Percentiles rank a stretch among this genome's conserved stretches.
phyloP scores from a whole-genome alignment of 2,797 vertebrate genomes.

The Coranthus polyacanthus region DNA sequence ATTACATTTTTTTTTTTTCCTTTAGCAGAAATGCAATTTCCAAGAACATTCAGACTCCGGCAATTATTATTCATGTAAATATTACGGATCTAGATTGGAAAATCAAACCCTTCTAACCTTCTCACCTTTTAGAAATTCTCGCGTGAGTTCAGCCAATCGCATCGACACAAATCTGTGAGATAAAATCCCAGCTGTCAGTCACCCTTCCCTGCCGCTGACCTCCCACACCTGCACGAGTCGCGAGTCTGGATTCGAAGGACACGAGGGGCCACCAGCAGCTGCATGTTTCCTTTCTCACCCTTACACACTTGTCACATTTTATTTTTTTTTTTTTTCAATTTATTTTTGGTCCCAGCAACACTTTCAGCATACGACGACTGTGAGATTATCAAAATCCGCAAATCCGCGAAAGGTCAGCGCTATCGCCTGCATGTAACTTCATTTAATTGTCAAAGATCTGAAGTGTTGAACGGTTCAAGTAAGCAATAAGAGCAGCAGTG shows the following conservation, averaged over 20 bases:
- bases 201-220: constrained; percentile 22
- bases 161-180: constrained; percentile 1
- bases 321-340: background rate
- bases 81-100: too few species aligned
- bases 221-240: constrained; percentile 10
- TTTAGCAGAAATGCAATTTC: background rate
- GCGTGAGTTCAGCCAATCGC: background rate
- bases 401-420: constrained; percentile 1
- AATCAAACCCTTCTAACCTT: too few species aligned
- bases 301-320: too few species aligned
- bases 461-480: constrained; percentile 6
- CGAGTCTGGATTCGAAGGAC: background rate
- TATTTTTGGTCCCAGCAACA: background rate
- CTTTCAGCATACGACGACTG: background rate
- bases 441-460: background rate
- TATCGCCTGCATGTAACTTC: background rate
- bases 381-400: background rate
- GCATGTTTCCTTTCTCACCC: constrained; percentile 7
- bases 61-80: too few species aligned
- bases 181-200: constrained; percentile 12
- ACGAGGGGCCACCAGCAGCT: constrained; percentile 11
- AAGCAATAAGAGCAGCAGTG: background rate
- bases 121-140: background rate
- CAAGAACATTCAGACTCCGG: constrained; percentile 15
- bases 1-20: background rate